A percentile compares a stretch with the other conserved stretches of the same genome.
phyloP scores from a whole-genome alignment of 1,140 invertebrate species.

The Lucilia sericata region DNA sequence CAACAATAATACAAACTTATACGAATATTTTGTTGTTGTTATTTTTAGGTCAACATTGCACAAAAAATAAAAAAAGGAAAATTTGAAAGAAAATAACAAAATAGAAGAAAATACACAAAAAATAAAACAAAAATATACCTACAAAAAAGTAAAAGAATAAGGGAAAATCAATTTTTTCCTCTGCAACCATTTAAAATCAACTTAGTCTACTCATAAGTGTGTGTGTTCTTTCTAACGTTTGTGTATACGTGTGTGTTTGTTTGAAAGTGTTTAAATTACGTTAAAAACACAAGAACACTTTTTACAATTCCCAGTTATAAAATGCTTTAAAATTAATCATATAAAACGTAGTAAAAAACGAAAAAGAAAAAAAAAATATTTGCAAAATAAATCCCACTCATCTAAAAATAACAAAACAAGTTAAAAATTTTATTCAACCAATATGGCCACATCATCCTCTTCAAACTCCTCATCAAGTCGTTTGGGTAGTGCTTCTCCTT shows the following conservation, averaged over 20 bases:
- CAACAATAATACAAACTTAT: background rate
- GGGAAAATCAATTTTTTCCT: conserved; percentile 19
- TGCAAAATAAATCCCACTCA: conserved; percentile 16
- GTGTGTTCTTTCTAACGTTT: too few relatives aligned
- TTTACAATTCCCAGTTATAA: background rate
- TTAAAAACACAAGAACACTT: background rate
- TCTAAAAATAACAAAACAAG: background rate
- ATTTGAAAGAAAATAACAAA: background rate
- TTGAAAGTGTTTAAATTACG: background rate
- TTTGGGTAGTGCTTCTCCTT: conserved; percentile 61
- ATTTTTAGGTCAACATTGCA: conserved; percentile 29
- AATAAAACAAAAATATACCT: background rate
- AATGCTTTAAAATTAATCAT: background rate
- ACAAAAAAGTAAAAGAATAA: background rate
- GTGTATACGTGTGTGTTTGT: background rate
- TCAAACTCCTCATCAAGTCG: conserved; percentile 50
- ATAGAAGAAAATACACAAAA: background rate
- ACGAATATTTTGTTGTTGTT: conserved; percentile 1
- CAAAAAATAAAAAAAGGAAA: conserved; percentile 17
- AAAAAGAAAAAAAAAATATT: conserved; percentile 10
- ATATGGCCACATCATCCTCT: conserved; percentile 43
- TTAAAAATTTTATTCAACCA: background rate
- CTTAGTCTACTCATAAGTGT: conserved; percentile 19
- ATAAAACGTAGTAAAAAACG: background rate
- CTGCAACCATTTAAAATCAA: conserved; percentile 8